phyloP scores from a whole-genome alignment of 2,797 vertebrate genomes.

The Ctenopoma multispine region DNA sequence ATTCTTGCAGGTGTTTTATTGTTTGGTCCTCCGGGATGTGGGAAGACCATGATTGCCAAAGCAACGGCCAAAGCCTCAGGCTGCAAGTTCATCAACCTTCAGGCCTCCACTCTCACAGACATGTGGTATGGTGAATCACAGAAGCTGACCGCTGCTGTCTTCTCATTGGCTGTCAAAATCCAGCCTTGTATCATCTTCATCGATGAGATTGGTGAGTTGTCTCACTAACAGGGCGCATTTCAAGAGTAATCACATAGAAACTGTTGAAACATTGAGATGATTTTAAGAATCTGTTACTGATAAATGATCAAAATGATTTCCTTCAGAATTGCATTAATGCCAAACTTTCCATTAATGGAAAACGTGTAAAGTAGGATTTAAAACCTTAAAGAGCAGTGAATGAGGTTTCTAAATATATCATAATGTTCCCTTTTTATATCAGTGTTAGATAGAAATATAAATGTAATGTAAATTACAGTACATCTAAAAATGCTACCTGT shows the following conservation, averaged over 20 bases:
- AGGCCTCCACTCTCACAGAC: slow-evolving; percentile 86
- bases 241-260: background rate
- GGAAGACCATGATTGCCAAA: slow-evolving; percentile 89
- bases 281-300: background rate
- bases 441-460: background rate
- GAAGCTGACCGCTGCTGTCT: slow-evolving; percentile 88
- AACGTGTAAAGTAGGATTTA: background rate
- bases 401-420: too few relatives aligned
- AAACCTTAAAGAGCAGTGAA: background rate
- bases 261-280: background rate
- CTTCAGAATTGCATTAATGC: background rate
- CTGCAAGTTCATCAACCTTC: slow-evolving; percentile 88
- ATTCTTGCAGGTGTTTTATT: slow-evolving; percentile 81
- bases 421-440: background rate
- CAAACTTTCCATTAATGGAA: background rate
- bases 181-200: slow-evolving; percentile 90
- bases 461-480: too few relatives aligned
- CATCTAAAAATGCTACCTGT: too few relatives aligned
- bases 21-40: slow-evolving; percentile 87
- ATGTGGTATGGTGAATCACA: slow-evolving; percentile 90
- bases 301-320: background rate
- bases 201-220: slow-evolving; percentile 86
- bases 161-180: slow-evolving; percentile 87
- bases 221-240: background rate
- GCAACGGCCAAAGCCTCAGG: slow-evolving; percentile 87